Conservation (phyloP, 1,140 invertebrate genomes). For the Druon quercuslanigerum region DNA sequence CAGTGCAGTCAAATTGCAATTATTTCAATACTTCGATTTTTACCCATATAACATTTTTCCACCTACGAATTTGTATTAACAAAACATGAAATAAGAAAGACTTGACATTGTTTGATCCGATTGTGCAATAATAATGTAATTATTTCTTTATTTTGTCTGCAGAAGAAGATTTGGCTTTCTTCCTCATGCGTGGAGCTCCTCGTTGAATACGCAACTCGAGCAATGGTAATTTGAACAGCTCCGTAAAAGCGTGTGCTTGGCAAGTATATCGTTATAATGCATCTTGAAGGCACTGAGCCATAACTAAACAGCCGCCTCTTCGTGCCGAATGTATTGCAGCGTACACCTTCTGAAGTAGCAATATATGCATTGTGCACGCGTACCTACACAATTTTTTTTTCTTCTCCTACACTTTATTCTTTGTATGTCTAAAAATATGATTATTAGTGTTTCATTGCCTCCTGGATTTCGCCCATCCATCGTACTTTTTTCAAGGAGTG, state of each 20-base stretch:
- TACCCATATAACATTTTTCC: too few species aligned
- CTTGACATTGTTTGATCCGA: too few species aligned
- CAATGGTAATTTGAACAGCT: slow-evolving; percentile 31
- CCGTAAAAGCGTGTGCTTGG: slow-evolving; percentile 34
- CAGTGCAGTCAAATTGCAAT: too few species aligned
- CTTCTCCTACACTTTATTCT: neutral
- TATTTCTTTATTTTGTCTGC: too few species aligned
- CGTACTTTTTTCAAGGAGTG: too few species aligned
- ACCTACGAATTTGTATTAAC: too few species aligned
- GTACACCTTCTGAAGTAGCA: neutral
- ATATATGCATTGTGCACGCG: neutral
- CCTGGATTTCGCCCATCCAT: too few species aligned
- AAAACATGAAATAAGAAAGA: too few species aligned
- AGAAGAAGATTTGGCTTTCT: slow-evolving; percentile 45
- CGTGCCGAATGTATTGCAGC: slow-evolving; percentile 16
- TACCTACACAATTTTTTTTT: neutral
- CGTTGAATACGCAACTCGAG: slow-evolving; percentile 36
- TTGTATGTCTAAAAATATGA: neutral
- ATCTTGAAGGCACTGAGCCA: slow-evolving; percentile 50
- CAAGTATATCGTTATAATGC: slow-evolving; percentile 44
- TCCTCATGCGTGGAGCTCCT: slow-evolving; percentile 47
- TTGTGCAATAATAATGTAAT: too few species aligned
- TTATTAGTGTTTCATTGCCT: too few species aligned
- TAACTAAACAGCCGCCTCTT: slow-evolving; percentile 54
- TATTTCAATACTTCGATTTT: too few species aligned